phyloP scores from a whole-genome alignment of 2,888 invertebrate species.

The Nemotelus pantherinus region DNA sequence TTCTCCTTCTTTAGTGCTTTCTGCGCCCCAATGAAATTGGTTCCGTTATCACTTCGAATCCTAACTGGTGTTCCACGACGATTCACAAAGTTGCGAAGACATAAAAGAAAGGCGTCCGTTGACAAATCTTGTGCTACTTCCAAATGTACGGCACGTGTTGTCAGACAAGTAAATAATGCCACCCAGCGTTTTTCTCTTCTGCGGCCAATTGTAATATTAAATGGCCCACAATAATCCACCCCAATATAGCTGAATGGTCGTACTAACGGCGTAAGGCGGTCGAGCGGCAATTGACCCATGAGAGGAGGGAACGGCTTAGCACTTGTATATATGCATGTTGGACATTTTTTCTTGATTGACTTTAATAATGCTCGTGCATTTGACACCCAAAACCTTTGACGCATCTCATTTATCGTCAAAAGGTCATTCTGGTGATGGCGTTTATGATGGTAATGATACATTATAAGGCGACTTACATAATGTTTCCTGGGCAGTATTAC shows the following conservation, averaged over 20 bases:
- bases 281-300: slow-evolving; percentile 50
- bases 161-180: slow-evolving; percentile 43
- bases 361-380: slow-evolving; percentile 25
- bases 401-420: slow-evolving; percentile 43
- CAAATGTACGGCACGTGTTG: slow-evolving; percentile 43
- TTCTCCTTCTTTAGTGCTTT: slow-evolving; percentile 43
- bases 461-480: slow-evolving; percentile 40
- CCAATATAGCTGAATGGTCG: slow-evolving; percentile 51
- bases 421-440: slow-evolving; percentile 4
- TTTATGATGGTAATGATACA: slow-evolving; percentile 45
- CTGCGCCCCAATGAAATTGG: slow-evolving; percentile 47
- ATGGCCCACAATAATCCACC: not conserved
- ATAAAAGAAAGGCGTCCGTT: slow-evolving; percentile 50
- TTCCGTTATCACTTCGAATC: slow-evolving; percentile 49
- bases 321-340: slow-evolving; percentile 48
- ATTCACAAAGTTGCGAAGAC: slow-evolving; percentile 52
- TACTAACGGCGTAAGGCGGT: slow-evolving; percentile 46
- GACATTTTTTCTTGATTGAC: slow-evolving; percentile 28
- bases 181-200: slow-evolving; percentile 20
- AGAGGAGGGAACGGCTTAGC: slow-evolving; percentile 47
- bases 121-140: slow-evolving; percentile 47
- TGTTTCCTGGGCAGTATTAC: slow-evolving; percentile 38
- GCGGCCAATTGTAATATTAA: not conserved
- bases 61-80: slow-evolving; percentile 48
- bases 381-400: slow-evolving; percentile 39